Percentiles rank a stretch among this genome's conserved stretches.
phyloP scores from a whole-genome alignment of 2,113 vertebrate species.

The Sylvia atricapilla region DNA sequence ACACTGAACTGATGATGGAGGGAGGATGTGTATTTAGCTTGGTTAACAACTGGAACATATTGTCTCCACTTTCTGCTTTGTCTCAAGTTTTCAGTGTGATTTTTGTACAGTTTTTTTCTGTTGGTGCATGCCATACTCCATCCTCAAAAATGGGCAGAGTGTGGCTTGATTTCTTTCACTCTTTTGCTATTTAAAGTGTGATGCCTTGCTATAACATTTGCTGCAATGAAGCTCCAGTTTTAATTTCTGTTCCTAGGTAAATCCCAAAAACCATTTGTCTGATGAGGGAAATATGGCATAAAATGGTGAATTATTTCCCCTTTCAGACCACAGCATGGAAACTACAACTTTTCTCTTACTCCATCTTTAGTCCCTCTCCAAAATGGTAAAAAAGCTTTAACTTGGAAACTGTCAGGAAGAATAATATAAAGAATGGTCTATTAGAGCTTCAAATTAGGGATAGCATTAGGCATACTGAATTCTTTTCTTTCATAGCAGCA shows the following conservation, averaged over 20 bases:
- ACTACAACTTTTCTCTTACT: neutral
- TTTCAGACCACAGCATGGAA: neutral
- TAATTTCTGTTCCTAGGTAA: neutral
- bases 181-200: neutral
- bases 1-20: neutral
- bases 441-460: slow-evolving; percentile 6
- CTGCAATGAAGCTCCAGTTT: neutral
- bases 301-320: neutral
- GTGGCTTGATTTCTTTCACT: neutral
- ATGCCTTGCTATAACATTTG: neutral
- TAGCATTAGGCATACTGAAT: neutral
- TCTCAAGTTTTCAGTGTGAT: neutral
- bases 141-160: neutral
- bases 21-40: neutral
- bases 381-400: slow-evolving; percentile 4
- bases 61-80: neutral
- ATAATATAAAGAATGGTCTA: neutral
- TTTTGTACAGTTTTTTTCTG: neutral
- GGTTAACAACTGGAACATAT: neutral
- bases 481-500: neutral
- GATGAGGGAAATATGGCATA: neutral
- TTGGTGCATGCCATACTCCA: neutral
- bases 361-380: neutral
- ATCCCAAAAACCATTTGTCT: neutral
- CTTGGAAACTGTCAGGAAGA: neutral